Conservation (phyloP, 2,113 vertebrate genomes). For the Barnardius zonarius region DNA sequence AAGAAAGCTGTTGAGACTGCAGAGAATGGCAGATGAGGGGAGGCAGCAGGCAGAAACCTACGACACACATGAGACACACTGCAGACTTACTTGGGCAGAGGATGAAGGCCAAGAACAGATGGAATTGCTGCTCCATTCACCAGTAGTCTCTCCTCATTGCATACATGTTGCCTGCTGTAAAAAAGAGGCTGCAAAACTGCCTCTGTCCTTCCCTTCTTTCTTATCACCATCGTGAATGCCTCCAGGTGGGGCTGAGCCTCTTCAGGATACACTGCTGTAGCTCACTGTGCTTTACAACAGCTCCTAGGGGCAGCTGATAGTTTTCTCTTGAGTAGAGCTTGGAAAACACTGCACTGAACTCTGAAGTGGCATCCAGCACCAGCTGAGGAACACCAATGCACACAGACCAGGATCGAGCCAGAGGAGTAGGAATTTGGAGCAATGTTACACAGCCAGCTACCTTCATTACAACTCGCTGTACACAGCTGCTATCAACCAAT, state of each 20-base stretch:
- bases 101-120: background rate
- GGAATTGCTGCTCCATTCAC: background rate
- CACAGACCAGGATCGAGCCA: background rate
- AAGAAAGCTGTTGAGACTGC: background rate
- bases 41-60: background rate
- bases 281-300: background rate
- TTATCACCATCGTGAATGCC: fast-evolving
- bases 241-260: background rate
- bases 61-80: background rate
- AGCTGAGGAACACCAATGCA: background rate
- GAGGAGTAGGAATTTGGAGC: background rate
- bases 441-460: background rate
- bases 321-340: background rate
- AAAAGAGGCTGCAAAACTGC: background rate
- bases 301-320: background rate
- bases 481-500: background rate
- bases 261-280: background rate
- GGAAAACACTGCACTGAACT: background rate
- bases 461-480: background rate
- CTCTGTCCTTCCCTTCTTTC: background rate
- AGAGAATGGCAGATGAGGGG: background rate
- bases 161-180: background rate
- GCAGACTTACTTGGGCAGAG: background rate
- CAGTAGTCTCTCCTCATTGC: background rate
- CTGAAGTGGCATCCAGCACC: background rate